Evolutionary conservation across 2,113 vertebrate genomes (phyloP).

Genomic region (Pogonocichla stellata): DNA sequence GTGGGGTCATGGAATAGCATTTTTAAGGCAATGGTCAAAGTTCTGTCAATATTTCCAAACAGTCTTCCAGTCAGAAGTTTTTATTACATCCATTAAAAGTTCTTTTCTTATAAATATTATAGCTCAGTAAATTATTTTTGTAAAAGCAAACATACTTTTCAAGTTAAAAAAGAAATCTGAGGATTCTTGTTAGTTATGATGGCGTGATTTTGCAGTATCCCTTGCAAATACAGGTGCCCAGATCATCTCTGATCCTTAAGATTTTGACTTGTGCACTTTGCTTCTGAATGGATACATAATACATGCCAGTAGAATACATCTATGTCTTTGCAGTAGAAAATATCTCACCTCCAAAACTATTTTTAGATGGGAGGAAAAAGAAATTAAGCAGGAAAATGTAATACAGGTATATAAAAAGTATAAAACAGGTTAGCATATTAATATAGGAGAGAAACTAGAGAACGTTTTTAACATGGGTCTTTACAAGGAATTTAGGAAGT

Average conservation of each 20-base stretch:
- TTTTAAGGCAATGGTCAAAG: neutral
- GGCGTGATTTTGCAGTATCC: neutral
- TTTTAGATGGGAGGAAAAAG: neutral
- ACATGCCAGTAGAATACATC: neutral
- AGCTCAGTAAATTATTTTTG: neutral
- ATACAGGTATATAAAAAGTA: too few species aligned
- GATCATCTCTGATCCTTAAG: neutral
- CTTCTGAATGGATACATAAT: neutral
- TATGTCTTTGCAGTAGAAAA: neutral
- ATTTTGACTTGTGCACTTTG: neutral
- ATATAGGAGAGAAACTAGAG: neutral
- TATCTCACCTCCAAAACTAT: neutral
- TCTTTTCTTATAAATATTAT: neutral
- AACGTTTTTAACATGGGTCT: neutral
- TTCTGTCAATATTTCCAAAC: neutral
- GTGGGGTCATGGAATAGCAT: neutral
- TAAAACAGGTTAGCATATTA: neutral
- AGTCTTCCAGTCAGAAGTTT: neutral
- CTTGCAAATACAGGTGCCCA: neutral
- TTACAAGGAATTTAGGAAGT: conserved; percentile 22
- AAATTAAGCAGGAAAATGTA: neutral
- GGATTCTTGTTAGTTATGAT: neutral
- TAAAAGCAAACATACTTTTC: neutral
- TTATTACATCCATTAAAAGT: neutral
- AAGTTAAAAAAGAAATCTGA: neutral